Conservation (phyloP, 2,888 invertebrate species). For the Hyppa rectilinea region DNA sequence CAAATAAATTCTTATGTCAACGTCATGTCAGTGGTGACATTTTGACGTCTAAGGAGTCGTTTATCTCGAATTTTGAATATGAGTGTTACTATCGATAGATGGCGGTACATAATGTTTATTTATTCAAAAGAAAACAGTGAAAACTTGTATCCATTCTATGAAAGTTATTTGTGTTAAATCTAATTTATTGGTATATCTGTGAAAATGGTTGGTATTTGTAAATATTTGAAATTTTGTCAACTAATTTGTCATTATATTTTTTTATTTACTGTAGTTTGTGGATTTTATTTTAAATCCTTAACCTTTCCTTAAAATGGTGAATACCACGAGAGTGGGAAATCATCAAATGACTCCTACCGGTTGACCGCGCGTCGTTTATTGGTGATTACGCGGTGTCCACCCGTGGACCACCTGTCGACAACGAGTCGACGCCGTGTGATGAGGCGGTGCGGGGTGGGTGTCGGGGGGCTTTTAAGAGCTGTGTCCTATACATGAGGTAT, state of each 20-base stretch:
- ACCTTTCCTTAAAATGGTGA: no score
- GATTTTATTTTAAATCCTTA: slow-evolving; percentile 62
- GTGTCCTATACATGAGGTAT: no score
- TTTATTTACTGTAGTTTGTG: slow-evolving; percentile 74
- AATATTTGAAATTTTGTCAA: slow-evolving; percentile 79
- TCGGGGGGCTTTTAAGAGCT: no score
- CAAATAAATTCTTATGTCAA: background rate
- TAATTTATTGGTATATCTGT: slow-evolving; percentile 81
- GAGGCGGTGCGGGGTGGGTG: no score
- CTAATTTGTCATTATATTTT: slow-evolving; percentile 80
- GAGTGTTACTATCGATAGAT: background rate
- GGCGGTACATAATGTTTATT: background rate
- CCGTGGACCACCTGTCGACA: no score
- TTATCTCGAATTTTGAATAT: slow-evolving; percentile 8
- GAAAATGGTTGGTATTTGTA: slow-evolving; percentile 81
- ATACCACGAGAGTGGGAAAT: no score
- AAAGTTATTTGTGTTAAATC: slow-evolving; percentile 70
- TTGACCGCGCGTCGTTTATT: no score
- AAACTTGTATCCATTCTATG: slow-evolving; percentile 45
- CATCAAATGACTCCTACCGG: no score
- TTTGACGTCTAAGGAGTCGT: background rate
- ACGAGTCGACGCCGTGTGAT: no score
- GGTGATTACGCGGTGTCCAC: no score
- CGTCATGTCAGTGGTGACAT: background rate
- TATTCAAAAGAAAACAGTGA: background rate